Percentiles rank a stretch among this genome's conserved stretches.
Evolutionary conservation across 2,797 vertebrate genomes (phyloP).

Genomic region (Poecilia wingei): DNA sequence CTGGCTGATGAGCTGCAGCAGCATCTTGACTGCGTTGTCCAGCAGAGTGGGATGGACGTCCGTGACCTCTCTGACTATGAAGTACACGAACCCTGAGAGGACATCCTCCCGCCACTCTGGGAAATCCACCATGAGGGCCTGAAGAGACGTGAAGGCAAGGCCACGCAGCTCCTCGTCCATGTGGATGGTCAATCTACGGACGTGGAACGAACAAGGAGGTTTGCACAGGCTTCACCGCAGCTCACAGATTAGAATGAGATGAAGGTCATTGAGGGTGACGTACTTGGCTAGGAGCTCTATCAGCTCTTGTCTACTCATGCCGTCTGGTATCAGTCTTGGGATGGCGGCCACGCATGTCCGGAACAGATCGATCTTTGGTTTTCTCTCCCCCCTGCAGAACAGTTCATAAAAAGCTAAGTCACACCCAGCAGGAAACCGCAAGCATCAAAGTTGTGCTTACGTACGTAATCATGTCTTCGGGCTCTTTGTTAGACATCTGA

Average conservation of each 20-base stretch:
- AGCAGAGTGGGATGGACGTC: constrained; percentile 95
- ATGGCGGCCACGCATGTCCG: constrained; percentile 98
- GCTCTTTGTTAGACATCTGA: constrained; percentile 99
- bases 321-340: constrained; percentile 96
- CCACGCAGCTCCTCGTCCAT: constrained; percentile 99
- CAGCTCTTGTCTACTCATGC: constrained; percentile 98
- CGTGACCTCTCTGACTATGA: constrained; percentile 96
- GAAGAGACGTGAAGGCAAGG: constrained; percentile 97
- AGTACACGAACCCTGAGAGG: constrained; percentile 96
- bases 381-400: constrained; percentile 91
- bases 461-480: constrained; percentile 99
- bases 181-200: constrained; percentile 91
- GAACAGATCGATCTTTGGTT: constrained; percentile 99
- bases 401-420: constrained; percentile 21
- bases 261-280: constrained; percentile 28
- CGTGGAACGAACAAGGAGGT: not conserved
- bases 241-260: not conserved
- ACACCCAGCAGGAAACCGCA: not conserved
- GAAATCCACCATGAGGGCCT: constrained; percentile 97
- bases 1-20: constrained; percentile 96
- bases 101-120: constrained; percentile 98
- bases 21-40: constrained; percentile 98
- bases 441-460: constrained; percentile 56
- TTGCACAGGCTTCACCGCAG: not conserved
- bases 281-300: constrained; percentile 98